phyloP scores from a whole-genome alignment of 1,140 invertebrate genomes.

The Ruditapes philippinarum region DNA sequence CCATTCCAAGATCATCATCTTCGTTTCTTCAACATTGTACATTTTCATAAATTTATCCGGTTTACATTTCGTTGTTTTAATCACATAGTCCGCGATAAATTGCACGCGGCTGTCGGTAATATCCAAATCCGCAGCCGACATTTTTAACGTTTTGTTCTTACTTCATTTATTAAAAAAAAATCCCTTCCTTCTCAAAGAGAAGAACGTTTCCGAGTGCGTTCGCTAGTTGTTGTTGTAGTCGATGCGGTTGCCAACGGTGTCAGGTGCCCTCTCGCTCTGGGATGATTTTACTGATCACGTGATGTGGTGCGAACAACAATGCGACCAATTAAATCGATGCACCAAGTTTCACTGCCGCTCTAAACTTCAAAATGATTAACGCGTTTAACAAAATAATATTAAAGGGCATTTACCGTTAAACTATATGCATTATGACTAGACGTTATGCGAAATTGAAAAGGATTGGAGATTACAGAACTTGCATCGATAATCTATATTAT shows the following conservation, averaged over 20 bases:
- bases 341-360: too few species aligned
- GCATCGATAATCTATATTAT: too few species aligned
- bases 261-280: conserved; percentile 36
- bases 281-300: not conserved
- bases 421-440: too few species aligned
- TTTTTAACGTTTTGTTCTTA: not conserved
- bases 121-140: conserved; percentile 79
- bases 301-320: too few species aligned
- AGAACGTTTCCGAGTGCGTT: conserved; percentile 21
- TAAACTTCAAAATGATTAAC: too few species aligned
- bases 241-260: not conserved
- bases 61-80: conserved; percentile 96
- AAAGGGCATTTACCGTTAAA: too few species aligned
- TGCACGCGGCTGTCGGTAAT: conserved; percentile 92
- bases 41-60: conserved; percentile 96
- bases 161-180: conserved; percentile 12
- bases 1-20: conserved; percentile 93
- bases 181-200: not conserved
- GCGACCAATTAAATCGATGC: too few species aligned
- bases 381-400: too few species aligned
- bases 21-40: conserved; percentile 94
- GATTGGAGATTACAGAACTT: too few species aligned
- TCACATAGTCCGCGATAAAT: conserved; percentile 94
- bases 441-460: too few species aligned
- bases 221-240: too few species aligned